Evolutionary conservation across 2,797 vertebrate genomes (phyloP).

Genomic region (Ficedula albicollis): DNA sequence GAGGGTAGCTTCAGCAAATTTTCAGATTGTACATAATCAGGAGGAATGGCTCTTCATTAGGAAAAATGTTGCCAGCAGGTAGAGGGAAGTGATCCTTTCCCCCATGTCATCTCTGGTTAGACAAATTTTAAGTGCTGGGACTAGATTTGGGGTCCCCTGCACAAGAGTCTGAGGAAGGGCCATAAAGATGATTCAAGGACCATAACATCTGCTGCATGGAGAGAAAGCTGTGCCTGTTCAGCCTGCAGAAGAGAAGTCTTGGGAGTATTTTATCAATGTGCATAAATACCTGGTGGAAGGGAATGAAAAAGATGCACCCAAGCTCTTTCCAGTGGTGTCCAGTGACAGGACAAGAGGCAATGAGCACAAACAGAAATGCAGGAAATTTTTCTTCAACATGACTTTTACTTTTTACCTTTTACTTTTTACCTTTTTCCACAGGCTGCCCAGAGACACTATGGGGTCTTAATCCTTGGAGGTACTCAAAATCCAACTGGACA

Average conservation of each 20-base stretch:
- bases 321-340: neutral
- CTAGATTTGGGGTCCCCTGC: neutral
- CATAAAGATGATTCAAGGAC: neutral
- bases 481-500: neutral
- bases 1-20: neutral
- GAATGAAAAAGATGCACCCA: neutral
- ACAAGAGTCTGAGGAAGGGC: neutral
- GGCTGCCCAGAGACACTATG: neutral
- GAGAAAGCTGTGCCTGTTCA: neutral
- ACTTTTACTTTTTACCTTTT: neutral
- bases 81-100: neutral
- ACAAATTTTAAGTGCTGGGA: neutral
- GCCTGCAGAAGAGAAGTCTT: neutral
- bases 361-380: neutral
- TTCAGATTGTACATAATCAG: neutral
- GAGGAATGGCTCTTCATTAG: neutral
- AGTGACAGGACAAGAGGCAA: neutral
- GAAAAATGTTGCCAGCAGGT: fast-evolving
- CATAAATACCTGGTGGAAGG: neutral
- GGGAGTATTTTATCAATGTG: neutral
- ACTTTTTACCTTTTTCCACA: neutral
- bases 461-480: neutral
- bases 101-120: neutral
- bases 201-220: neutral
- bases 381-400: neutral